A percentile compares a stretch with the other conserved stretches of the same genome.
Conservation (phyloP, 2,888 invertebrate genomes). For the Brachyptera putata region DNA sequence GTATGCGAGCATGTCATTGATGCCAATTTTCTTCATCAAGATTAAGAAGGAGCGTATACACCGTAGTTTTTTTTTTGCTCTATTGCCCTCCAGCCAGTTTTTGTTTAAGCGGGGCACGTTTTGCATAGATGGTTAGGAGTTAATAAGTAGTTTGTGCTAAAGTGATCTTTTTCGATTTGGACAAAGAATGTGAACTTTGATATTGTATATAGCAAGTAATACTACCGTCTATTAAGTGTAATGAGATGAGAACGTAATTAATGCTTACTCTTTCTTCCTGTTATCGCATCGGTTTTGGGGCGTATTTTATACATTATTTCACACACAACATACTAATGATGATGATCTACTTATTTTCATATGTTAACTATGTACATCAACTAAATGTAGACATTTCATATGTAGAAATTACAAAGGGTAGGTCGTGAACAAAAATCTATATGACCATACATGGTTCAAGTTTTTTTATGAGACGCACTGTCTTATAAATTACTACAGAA, state of each 20-base stretch:
- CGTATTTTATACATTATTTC: no score
- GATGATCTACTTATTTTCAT: no score
- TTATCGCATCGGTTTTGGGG: neutral
- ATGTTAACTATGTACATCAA: no score
- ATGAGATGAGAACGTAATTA: neutral
- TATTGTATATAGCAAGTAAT: neutral
- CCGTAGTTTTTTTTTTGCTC: neutral
- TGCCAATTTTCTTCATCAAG: neutral
- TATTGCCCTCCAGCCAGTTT: neutral
- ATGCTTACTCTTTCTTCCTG: neutral
- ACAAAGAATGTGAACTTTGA: constrained; percentile 16
- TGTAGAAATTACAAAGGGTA: no score
- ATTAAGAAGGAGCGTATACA: neutral
- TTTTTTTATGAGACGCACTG: no score
- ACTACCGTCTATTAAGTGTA: neutral
- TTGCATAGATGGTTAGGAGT: constrained; percentile 14
- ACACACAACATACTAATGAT: no score
- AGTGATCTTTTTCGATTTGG: constrained; percentile 19
- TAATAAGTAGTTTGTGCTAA: constrained; percentile 9
- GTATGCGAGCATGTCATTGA: neutral
- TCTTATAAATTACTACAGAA: no score
- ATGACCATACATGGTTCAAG: no score
- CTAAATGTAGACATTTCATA: no score
- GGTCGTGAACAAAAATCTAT: no score
- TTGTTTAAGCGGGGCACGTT: constrained; percentile 11